These are phyloP conservation scores for Drosophila yooni DNA, from an alignment of 2,888 invertebrate species.

Conservation along the genomic window DNA sequence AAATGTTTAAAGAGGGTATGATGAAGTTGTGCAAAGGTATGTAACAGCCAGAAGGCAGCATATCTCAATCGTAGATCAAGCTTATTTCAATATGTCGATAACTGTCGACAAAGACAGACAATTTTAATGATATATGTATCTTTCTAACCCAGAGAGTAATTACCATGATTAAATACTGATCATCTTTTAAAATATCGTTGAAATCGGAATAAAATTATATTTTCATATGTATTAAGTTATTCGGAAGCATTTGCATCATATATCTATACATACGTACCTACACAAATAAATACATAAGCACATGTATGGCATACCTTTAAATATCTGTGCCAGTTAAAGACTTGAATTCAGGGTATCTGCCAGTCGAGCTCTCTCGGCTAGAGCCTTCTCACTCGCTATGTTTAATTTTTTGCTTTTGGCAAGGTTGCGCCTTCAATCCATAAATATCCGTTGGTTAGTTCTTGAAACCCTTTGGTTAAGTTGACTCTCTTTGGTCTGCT, in stretches of 20 bases:
- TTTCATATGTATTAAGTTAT: not conserved
- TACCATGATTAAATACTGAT: not conserved
- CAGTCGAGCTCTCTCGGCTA: not conserved
- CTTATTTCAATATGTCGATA: not conserved
- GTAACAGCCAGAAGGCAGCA: not conserved
- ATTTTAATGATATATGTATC: not conserved
- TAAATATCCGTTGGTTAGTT: conserved; percentile 75
- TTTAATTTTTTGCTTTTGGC: conserved; percentile 52
- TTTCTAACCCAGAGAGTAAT: not conserved
- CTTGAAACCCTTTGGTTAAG: conserved; percentile 55
- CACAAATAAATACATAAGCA: too few species aligned
- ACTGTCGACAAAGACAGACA: not conserved
- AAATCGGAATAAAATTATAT: not conserved
- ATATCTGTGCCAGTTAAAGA: not conserved
- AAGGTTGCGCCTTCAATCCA: conserved; percentile 80
- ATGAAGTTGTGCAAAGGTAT: not conserved
- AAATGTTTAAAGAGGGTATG: not conserved
- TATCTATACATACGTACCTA: not conserved
- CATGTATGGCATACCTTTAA: not conserved
- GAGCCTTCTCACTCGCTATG: not conserved
- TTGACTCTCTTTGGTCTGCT: conserved; percentile 13
- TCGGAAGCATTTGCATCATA: not conserved
- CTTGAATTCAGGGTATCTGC: not conserved
- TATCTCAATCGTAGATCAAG: not conserved
- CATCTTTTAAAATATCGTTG: rapidly evolving